Evolutionary conservation across 1,140 invertebrate species (phyloP).

Genomic region (Diprion similis): DNA sequence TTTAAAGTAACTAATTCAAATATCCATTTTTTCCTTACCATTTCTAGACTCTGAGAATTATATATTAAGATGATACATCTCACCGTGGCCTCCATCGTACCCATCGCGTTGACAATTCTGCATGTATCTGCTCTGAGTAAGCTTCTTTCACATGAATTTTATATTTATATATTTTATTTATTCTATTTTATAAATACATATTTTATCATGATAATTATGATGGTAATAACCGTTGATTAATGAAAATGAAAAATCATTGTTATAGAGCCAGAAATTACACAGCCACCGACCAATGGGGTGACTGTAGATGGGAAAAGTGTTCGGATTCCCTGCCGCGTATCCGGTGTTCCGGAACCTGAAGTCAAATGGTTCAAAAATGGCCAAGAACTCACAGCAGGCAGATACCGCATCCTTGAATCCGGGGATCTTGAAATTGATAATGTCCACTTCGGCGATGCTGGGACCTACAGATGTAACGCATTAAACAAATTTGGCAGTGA

Average conservation of each 20-base stretch:
- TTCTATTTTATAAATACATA: slow-evolving; percentile 40
- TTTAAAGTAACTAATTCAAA: too few species aligned
- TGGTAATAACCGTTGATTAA: slow-evolving; percentile 64
- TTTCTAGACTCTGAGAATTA: neutral
- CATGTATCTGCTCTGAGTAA: neutral
- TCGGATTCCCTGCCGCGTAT: slow-evolving; percentile 89
- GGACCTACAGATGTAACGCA: slow-evolving; percentile 90
- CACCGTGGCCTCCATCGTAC: neutral
- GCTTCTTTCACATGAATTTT: neutral
- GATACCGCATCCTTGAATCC: slow-evolving; percentile 73
- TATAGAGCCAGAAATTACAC: slow-evolving; percentile 88
- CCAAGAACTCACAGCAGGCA: slow-evolving; percentile 83
- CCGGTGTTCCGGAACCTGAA: slow-evolving; percentile 92
- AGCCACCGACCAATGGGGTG: slow-evolving; percentile 78
- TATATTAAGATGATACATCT: neutral
- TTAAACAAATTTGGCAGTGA: slow-evolving; percentile 90
- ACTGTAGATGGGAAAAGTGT: slow-evolving; percentile 86
- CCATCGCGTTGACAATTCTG: neutral
- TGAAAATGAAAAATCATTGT: slow-evolving; percentile 98
- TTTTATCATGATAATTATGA: slow-evolving; percentile 37
- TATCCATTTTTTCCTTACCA: neutral
- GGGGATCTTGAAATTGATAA: slow-evolving; percentile 88
- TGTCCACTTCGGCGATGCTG: slow-evolving; percentile 84
- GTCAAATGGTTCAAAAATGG: slow-evolving; percentile 92
- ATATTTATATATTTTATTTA: slow-evolving; percentile 11